Evolutionary conservation across 30 jellyfish, hydroid and myxozoan species (phyloP).

Genomic region (Pseudorhiza aurosa): DNA sequence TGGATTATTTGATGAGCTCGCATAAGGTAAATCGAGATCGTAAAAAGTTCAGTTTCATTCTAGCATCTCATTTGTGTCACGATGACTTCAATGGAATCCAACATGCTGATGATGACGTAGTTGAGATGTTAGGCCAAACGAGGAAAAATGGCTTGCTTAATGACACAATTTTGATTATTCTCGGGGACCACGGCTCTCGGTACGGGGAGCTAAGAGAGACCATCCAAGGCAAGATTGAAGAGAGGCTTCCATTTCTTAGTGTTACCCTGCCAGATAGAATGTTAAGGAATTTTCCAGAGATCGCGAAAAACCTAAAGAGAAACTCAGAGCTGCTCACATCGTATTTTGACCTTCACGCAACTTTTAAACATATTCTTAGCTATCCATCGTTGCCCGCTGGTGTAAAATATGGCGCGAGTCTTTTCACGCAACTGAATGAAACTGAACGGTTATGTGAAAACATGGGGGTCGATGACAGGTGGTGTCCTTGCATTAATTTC

Average conservation of each 20-base stretch:
- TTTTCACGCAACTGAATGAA: constrained; percentile 28
- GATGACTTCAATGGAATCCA: constrained; percentile 27
- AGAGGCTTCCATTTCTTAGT: constrained; percentile 71
- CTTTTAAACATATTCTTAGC: constrained; percentile 45
- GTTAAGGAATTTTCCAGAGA: constrained; percentile 8
- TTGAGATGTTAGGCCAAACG: constrained; percentile 21
- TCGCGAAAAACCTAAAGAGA: constrained; percentile 20
- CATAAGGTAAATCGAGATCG: constrained; percentile 14
- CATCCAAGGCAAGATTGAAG: constrained; percentile 72
- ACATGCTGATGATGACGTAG: constrained; percentile 33
- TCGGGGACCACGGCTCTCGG: constrained; percentile 86
- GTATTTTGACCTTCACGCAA: constrained; percentile 59
- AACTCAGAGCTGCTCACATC: constrained; percentile 53
- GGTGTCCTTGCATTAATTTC: constrained; percentile 70
- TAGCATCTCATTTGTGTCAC: constrained; percentile 18
- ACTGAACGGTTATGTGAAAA: constrained; percentile 35
- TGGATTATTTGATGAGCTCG: constrained; percentile 35
- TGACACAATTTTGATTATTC: constrained; percentile 64
- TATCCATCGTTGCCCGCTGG: constrained; percentile 12
- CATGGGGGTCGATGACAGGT: constrained; percentile 40
- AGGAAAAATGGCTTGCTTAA: constrained; percentile 14
- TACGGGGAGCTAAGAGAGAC: constrained; percentile 33
- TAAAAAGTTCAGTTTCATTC: constrained; percentile 13
- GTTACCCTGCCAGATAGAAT: constrained; percentile 62
- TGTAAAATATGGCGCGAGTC: constrained; percentile 46